phyloP scores from a whole-genome alignment of 1,140 invertebrate species.

The Batillaria attramentaria region DNA sequence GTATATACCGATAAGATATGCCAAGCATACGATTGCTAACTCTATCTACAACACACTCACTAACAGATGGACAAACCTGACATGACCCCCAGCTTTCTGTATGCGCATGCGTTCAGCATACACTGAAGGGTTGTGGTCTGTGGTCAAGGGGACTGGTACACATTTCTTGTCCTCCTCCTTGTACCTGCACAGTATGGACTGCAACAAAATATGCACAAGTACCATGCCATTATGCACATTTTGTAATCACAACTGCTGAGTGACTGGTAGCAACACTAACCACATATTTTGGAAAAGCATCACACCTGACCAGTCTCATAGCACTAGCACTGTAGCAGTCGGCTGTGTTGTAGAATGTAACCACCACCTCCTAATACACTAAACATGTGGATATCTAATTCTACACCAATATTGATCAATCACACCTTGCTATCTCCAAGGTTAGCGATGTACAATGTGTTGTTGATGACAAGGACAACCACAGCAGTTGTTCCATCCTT shows the following conservation, averaged over 20 bases:
- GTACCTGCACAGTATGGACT: slow-evolving; percentile 73
- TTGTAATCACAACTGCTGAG: too few species aligned
- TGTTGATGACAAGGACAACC: slow-evolving; percentile 71
- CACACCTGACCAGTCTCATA: too few species aligned
- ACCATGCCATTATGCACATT: too few species aligned
- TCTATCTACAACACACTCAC: not conserved
- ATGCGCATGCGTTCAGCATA: slow-evolving; percentile 75
- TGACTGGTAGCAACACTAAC: too few species aligned
- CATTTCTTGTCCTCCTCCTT: slow-evolving; percentile 62
- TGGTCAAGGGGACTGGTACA: slow-evolving; percentile 70
- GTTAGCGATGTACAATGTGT: slow-evolving; percentile 73
- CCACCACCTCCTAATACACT: too few species aligned
- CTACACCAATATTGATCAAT: too few species aligned
- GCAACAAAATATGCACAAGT: slow-evolving; percentile 29
- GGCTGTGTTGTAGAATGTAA: too few species aligned
- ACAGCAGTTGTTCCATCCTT: slow-evolving; percentile 75
- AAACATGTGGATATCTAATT: too few species aligned
- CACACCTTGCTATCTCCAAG: slow-evolving; percentile 74
- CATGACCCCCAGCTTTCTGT: slow-evolving; percentile 74
- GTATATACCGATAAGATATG: too few species aligned
- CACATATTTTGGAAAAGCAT: too few species aligned
- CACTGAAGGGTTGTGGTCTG: slow-evolving; percentile 72
- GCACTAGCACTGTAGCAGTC: too few species aligned
- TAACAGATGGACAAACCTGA: slow-evolving; percentile 65
- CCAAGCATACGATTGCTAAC: too few species aligned